These are phyloP conservation scores for Pagetopsis macropterus DNA, from an alignment of 2,797 vertebrate species.

Conservation along the genomic window DNA sequence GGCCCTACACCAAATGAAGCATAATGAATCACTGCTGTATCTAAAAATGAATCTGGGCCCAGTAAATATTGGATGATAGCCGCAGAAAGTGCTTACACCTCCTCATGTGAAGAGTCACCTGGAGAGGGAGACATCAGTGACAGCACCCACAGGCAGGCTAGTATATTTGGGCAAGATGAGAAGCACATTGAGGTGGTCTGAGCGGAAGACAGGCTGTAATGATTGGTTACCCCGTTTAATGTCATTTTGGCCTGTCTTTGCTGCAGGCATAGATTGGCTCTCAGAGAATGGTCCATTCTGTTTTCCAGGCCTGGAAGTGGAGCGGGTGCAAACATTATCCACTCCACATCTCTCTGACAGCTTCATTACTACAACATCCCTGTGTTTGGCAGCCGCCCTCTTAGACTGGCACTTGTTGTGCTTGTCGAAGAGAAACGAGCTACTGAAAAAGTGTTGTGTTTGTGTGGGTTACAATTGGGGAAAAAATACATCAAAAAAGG, in stretches of 20 bases:
- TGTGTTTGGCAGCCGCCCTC: slow-evolving; percentile 48
- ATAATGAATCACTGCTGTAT: slow-evolving; percentile 70
- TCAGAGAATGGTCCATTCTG: slow-evolving; percentile 28
- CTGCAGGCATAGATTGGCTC: slow-evolving; percentile 41
- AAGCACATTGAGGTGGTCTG: slow-evolving; percentile 38
- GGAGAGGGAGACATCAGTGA: slow-evolving; percentile 47
- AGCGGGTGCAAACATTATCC: slow-evolving; percentile 53
- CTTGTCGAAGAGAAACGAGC: slow-evolving; percentile 49
- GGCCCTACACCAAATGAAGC: slow-evolving; percentile 61
- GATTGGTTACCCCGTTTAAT: slow-evolving; percentile 42
- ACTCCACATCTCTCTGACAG: slow-evolving; percentile 67
- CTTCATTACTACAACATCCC: slow-evolving; percentile 61
- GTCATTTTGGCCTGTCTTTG: slow-evolving; percentile 35
- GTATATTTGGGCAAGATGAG: slow-evolving; percentile 43
- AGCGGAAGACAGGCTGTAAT: slow-evolving; percentile 44
- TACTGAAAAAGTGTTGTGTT: slow-evolving; percentile 55
- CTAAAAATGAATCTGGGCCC: slow-evolving; percentile 53
- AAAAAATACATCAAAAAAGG: slow-evolving; percentile 58
- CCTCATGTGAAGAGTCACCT: slow-evolving; percentile 50
- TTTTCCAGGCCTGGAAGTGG: slow-evolving; percentile 26
- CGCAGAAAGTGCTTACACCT: slow-evolving; percentile 51
- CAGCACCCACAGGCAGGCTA: slow-evolving; percentile 42
- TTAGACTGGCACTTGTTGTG: slow-evolving; percentile 53
- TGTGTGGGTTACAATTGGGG: slow-evolving; percentile 53
- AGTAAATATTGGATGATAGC: slow-evolving; percentile 61